A percentile compares a stretch with the other conserved stretches of the same genome.
These are phyloP conservation scores for Tolmerus cingulatus DNA, from an alignment of 2,888 invertebrate species.

Conservation along the genomic window DNA sequence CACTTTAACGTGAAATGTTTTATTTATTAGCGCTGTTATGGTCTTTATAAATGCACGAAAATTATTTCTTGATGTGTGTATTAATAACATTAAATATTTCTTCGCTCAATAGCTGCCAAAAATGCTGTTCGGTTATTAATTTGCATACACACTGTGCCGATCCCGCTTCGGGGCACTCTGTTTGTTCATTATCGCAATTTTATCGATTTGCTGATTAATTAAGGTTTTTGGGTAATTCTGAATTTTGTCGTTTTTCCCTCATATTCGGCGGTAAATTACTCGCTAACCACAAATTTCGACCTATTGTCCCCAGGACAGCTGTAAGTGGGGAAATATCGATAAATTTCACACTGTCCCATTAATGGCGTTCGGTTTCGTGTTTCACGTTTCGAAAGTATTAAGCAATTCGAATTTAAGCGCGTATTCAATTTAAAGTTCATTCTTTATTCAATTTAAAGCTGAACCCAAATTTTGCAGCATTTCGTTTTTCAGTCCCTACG, in stretches of 20 bases:
- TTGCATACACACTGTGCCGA: not conserved
- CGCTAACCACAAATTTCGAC: not conserved
- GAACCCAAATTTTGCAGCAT: not conserved
- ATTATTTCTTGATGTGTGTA: conserved; percentile 54
- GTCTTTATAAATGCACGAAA: conserved; percentile 53
- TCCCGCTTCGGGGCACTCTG: not conserved
- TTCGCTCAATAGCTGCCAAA: conserved; percentile 41
- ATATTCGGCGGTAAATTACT: not conserved
- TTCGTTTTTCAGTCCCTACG: not conserved
- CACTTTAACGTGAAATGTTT: conserved; percentile 55
- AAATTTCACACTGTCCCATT: not conserved
- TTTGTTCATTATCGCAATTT: conserved; percentile 5
- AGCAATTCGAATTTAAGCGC: not conserved
- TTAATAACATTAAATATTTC: conserved; percentile 50
- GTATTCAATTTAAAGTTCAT: not conserved
- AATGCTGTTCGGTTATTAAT: conserved; percentile 34
- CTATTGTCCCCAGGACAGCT: not conserved
- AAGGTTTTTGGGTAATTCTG: not conserved
- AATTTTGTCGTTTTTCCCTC: not conserved
- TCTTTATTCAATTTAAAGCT: not conserved
- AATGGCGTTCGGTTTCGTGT: not conserved
- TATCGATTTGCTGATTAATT: conserved; percentile 20
- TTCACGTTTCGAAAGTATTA: not conserved
- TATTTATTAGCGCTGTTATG: conserved; percentile 55
- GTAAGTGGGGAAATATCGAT: not conserved